A percentile compares a stretch with the other conserved stretches of the same genome.
These are phyloP conservation scores for Serranus cabrilla DNA, from an alignment of 2,797 vertebrate genomes.

Conservation along the genomic window DNA sequence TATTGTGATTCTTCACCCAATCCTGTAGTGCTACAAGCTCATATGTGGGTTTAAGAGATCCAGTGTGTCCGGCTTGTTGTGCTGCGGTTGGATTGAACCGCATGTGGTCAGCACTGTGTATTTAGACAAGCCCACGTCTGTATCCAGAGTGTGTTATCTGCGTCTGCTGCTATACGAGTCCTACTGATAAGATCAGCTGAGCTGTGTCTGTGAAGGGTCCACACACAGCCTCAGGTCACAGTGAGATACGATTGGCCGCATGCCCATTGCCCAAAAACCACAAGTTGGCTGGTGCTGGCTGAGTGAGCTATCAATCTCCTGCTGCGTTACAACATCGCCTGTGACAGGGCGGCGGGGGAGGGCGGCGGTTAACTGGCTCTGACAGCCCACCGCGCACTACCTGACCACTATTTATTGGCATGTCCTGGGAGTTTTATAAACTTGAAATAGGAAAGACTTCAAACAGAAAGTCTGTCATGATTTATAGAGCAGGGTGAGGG, in stretches of 20 bases:
- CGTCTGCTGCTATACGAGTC: slow-evolving; percentile 33
- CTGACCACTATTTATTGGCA: slow-evolving; percentile 51
- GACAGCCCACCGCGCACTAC: slow-evolving; percentile 24
- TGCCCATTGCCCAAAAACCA: slow-evolving; percentile 36
- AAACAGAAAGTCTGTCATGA: slow-evolving; percentile 36
- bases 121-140: slow-evolving; percentile 23
- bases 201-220: slow-evolving; percentile 21
- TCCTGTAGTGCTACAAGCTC: neutral
- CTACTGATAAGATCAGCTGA: slow-evolving; percentile 56
- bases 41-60: neutral
- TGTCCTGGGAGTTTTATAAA: slow-evolving; percentile 47
- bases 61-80: slow-evolving; percentile 6
- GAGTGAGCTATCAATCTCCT: slow-evolving; percentile 56
- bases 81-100: slow-evolving; percentile 46
- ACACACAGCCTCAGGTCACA: slow-evolving; percentile 30
- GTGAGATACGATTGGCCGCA: slow-evolving; percentile 27
- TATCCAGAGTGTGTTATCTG: slow-evolving; percentile 19
- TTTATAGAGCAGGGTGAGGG: slow-evolving; percentile 35
- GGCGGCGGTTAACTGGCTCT: slow-evolving; percentile 28
- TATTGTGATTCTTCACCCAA: neutral
- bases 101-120: slow-evolving; percentile 44
- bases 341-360: slow-evolving; percentile 14
- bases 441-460: slow-evolving; percentile 35
- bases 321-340: slow-evolving; percentile 42
- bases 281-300: slow-evolving; percentile 32